Conservation (phyloP, 2,888 invertebrate genomes). For the Trichogramma evanescens region DNA sequence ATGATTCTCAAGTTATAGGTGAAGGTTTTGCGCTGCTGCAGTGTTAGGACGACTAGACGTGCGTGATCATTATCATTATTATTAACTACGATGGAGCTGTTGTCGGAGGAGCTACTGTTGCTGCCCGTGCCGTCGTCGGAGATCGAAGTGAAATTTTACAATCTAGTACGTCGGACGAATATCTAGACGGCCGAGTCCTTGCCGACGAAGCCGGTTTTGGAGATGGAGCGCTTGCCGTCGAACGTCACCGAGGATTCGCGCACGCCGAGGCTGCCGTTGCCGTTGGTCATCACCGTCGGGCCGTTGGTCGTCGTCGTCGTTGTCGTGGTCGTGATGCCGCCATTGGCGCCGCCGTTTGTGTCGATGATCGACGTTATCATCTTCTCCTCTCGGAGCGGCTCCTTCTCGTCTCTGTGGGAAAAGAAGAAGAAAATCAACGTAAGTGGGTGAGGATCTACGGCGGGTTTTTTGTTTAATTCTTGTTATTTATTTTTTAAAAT, state of each 20-base stretch:
- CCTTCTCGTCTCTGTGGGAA: slow-evolving; percentile 66
- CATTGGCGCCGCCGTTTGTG: slow-evolving; percentile 41
- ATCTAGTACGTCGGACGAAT: slow-evolving; percentile 49
- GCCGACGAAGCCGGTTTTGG: slow-evolving; percentile 78
- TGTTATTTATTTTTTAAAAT: not conserved
- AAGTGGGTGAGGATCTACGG: not conserved
- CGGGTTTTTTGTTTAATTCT: not conserved
- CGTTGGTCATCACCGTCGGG: not conserved
- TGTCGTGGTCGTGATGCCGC: slow-evolving; percentile 35
- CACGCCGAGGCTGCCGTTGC: slow-evolving; percentile 47
- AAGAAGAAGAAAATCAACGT: slow-evolving; percentile 16
- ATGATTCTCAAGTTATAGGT: no score
- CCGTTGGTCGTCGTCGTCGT: no score
- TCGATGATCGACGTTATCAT: slow-evolving; percentile 51
- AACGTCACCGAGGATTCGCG: slow-evolving; percentile 75
- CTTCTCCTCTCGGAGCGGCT: slow-evolving; percentile 66
- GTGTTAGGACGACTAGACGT: no score
- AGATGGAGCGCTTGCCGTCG: slow-evolving; percentile 73
- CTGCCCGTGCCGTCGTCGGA: slow-evolving; percentile 14
- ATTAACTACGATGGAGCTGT: no score
- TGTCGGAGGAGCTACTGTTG: no score
- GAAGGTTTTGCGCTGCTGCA: no score
- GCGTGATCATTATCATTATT: no score
- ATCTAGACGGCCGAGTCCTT: slow-evolving; percentile 81
- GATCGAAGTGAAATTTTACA: slow-evolving; percentile 38